phyloP scores from a whole-genome alignment of 2,888 invertebrate genomes.

The Melikaiella ostensackeni region DNA sequence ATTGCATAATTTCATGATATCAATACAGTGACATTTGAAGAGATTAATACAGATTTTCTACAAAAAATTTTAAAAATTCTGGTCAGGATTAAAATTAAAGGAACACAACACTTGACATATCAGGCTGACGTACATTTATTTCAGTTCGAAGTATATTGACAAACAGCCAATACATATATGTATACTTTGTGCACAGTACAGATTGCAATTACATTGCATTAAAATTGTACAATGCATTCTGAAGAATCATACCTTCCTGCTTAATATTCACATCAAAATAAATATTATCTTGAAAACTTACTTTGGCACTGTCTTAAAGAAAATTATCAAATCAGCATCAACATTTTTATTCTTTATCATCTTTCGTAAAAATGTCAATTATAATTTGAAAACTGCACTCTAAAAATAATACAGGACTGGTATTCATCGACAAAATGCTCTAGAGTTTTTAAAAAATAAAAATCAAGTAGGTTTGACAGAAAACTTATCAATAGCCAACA shows the following conservation, averaged over 20 bases:
- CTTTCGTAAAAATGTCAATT: not conserved
- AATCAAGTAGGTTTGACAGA: not conserved
- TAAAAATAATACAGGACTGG: conserved; percentile 32
- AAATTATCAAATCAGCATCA: not conserved
- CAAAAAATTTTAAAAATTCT: too few relatives aligned
- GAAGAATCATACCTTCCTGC: conserved; percentile 26
- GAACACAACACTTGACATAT: not conserved
- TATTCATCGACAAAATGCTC: conserved; percentile 27
- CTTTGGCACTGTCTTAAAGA: conserved; percentile 26
- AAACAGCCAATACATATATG: conserved; percentile 11
- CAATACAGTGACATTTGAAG: too few relatives aligned
- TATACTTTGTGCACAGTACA: conserved; percentile 28
- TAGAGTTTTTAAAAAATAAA: conserved; percentile 23
- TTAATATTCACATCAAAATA: not conserved
- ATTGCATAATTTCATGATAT: too few relatives aligned
- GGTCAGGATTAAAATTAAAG: not conserved
- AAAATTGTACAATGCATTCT: conserved; percentile 16
- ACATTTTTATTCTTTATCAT: not conserved
- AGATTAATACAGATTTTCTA: too few relatives aligned
- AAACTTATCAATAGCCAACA: conserved; percentile 36
- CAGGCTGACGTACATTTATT: conserved; percentile 35
- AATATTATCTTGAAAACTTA: not conserved
- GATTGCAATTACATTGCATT: conserved; percentile 28
- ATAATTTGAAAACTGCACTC: not conserved
- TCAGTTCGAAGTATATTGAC: conserved; percentile 37